Base-by-base conservation (phyloP, 2,797 vertebrate genomes). In the Antennarius maculatus region DNA sequence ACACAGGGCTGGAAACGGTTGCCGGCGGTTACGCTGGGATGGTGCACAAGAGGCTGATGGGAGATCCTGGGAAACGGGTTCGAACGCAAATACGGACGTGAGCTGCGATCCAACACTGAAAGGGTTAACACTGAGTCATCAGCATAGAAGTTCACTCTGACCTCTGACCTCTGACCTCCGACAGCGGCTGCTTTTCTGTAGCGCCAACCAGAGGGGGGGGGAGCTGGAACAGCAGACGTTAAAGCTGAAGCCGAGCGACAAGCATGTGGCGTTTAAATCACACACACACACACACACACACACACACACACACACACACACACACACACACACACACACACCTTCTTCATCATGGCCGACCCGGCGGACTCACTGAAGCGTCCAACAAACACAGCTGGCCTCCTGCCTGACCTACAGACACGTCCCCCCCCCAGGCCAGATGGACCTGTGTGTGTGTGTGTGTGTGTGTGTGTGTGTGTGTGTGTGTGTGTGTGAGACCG, bases 311-410 rank as follows among this genome's bases (percentile, higher is more conserved):
- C 31, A 66, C 74, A 74, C 65, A 67, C 57, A 56, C 46, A 56
- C 58, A 54, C 27, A 28, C 42, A 54, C 43, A 75, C 16, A 68
- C 53, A 59, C 27, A 28, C 42, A 54, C 43, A 69, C 18, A 68
- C 45, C 66, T 80, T 88, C 81, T 85, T 84, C 81, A 86, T 84
- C 79, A 71, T 74, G 77, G 66, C 74, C 74, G 69, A 77, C 68
- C 69, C 57, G 61, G 59, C 71, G 28, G 83, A 84, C 66, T 66
- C 56, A 42, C 68, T 71, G 66, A 77, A 72, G 82, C 70, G 61
- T 72, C 67, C 76, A 71, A 68, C 72, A 81, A 77, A 86, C 77
- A 80, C 61, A 79, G 74, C 46, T 83, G 56, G 76, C 79, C 71
- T 80, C 76, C 66, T 69, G 67, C 57, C 81, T 77, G 79, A 83